Evolutionary conservation across 2,113 vertebrate species (phyloP).

Genomic region (Paralichthys olivaceus): DNA sequence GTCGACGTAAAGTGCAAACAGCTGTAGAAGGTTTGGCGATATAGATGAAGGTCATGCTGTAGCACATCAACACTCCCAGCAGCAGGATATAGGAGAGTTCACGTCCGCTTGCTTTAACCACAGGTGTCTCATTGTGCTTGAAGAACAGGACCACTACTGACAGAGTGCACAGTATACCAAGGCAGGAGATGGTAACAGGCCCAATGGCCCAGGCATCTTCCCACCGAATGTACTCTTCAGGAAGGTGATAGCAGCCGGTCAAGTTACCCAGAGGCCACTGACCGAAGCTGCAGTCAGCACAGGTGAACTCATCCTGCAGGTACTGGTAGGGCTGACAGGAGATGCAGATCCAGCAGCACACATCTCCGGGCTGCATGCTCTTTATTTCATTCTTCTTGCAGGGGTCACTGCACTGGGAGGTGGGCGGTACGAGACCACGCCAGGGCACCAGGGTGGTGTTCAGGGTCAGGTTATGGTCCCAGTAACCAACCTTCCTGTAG

Average conservation of each 20-base stretch:
- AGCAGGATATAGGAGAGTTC: conserved; percentile 98
- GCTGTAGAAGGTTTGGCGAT: conserved; percentile 92
- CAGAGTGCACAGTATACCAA: conserved; percentile 93
- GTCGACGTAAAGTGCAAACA: conserved; percentile 92
- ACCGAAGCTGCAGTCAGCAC: conserved; percentile 92
- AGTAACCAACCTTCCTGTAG: conserved; percentile 96
- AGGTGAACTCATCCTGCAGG: conserved; percentile 93
- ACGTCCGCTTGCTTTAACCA: conserved; percentile 96
- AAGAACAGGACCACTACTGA: conserved; percentile 92
- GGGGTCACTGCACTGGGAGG: conserved; percentile 97
- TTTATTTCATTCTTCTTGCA: conserved; percentile 97
- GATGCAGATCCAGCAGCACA: conserved; percentile 99
- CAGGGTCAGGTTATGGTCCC: conserved; percentile 92
- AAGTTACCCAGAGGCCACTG: conserved; percentile 93
- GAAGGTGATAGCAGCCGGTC: conserved; percentile 92
- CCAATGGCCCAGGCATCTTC: conserved; percentile 95
- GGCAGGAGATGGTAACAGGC: conserved; percentile 93
- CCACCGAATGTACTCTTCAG: conserved; percentile 97
- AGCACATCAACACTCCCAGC: conserved; percentile 94
- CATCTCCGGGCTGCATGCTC: conserved; percentile 97
- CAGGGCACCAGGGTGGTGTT: conserved; percentile 90
- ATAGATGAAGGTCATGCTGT: conserved; percentile 98
- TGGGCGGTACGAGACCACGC: conserved; percentile 84
- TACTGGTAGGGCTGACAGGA: conserved; percentile 96
- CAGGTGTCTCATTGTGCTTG: conserved; percentile 92